phyloP scores from a whole-genome alignment of 2,888 invertebrate genomes.

The Drosophila recens region DNA sequence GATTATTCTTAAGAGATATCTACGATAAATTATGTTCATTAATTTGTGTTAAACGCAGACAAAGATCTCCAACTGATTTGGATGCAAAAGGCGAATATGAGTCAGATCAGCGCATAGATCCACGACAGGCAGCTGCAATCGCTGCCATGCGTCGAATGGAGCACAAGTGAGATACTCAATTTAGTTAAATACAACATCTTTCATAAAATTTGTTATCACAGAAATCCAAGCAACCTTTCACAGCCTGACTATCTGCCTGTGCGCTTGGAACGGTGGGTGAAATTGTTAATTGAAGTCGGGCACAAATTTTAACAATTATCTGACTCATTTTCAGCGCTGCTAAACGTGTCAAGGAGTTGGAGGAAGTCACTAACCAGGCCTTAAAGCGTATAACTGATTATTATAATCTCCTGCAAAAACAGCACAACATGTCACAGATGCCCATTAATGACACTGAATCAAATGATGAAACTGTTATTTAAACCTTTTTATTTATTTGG shows the following conservation, averaged over 20 bases:
- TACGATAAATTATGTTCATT: conserved; percentile 12
- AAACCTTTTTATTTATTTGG: not conserved
- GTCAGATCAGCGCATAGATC: not conserved
- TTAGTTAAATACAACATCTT: too few relatives aligned
- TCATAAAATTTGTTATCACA: not conserved
- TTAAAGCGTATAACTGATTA: conserved; percentile 4
- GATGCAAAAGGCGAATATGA: conserved; percentile 14
- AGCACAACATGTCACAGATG: not conserved
- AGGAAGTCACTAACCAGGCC: conserved; percentile 13
- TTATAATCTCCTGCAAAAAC: not conserved
- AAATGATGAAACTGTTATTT: not conserved
- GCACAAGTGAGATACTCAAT: not conserved
- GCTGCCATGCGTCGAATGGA: conserved; percentile 4
- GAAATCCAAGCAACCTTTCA: not conserved
- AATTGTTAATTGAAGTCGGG: not conserved
- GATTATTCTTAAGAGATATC: not conserved
- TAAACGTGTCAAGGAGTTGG: conserved; percentile 8
- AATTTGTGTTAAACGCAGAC: not conserved
- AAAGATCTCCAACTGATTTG: not conserved
- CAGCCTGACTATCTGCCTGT: conserved; percentile 31
- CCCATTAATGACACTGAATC: not conserved
- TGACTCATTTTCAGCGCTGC: conserved; percentile 10
- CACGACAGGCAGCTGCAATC: not conserved
- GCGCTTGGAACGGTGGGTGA: conserved; percentile 32
- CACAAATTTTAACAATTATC: not conserved